phyloP scores from a whole-genome alignment of 2,113 vertebrate species.

The Alligator mississippiensis region DNA sequence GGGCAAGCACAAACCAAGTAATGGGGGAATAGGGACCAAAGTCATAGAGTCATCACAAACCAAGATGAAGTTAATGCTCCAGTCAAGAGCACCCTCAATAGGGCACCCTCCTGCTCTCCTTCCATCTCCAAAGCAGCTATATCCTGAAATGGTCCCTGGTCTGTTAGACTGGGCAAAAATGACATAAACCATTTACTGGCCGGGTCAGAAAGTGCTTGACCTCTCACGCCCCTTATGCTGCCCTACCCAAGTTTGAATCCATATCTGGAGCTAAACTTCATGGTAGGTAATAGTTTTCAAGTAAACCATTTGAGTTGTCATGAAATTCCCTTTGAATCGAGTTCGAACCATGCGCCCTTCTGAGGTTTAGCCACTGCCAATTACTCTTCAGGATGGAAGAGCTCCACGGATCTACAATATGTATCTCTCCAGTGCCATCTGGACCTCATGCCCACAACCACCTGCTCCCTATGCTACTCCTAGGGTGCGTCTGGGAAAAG shows the following conservation, averaged over 20 bases:
- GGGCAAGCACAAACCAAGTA: neutral
- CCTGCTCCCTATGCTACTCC: neutral
- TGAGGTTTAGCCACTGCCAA: neutral
- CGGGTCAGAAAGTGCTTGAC: too few relatives aligned
- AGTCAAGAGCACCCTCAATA: neutral
- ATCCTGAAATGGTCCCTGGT: neutral
- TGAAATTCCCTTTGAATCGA: neutral
- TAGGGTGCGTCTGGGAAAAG: neutral
- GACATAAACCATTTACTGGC: neutral
- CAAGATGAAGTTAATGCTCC: neutral
- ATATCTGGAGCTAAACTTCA: neutral
- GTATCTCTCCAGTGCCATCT: neutral
- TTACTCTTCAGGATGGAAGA: neutral
- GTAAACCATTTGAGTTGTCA: neutral
- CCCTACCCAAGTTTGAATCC: too few relatives aligned
- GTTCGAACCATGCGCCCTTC: neutral
- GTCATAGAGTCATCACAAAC: neutral
- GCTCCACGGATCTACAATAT: neutral
- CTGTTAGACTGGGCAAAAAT: neutral
- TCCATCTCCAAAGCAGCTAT: fast-evolving
- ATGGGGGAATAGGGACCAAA: neutral
- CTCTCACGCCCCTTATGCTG: neutral
- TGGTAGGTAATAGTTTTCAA: too few relatives aligned
- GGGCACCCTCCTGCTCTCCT: neutral
- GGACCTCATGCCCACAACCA: neutral